A percentile compares a stretch with the other conserved stretches of the same genome.
These are phyloP conservation scores for Mustela nigripes DNA, from an alignment of 2,113 vertebrate species.

Conservation along the genomic window DNA sequence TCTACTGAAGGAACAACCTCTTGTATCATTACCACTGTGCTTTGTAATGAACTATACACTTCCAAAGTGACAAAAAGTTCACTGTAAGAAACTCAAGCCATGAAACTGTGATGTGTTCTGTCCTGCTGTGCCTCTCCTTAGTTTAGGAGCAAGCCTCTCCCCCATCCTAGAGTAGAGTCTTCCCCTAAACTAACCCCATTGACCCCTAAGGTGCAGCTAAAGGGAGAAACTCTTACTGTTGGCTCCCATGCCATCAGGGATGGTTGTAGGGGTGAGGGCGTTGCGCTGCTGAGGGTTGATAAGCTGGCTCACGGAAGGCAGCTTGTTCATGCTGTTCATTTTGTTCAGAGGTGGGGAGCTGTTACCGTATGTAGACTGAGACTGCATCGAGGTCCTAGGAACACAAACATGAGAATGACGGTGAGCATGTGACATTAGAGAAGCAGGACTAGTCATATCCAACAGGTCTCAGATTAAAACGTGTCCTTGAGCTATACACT, in stretches of 20 bases:
- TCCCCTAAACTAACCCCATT: background rate
- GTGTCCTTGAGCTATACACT: background rate
- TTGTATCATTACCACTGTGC: background rate
- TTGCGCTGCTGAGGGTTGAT: conserved; percentile 99
- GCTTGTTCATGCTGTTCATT: conserved; percentile 96
- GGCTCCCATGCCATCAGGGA: conserved; percentile 94
- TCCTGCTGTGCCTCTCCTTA: background rate
- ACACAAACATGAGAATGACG: conserved; percentile 70
- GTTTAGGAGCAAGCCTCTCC: background rate
- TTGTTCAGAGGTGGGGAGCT: conserved; percentile 95
- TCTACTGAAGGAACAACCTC: background rate
- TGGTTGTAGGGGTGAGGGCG: conserved; percentile 95
- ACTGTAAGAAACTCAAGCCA: background rate
- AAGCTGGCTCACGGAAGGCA: conserved; percentile 99
- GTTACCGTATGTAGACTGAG: conserved; percentile 93
- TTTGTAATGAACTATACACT: background rate
- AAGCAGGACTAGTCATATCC: background rate
- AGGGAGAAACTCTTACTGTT: conserved; percentile 93
- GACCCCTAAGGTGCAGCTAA: background rate
- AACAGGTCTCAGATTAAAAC: background rate
- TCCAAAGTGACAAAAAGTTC: background rate
- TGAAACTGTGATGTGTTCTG: background rate
- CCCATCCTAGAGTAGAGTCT: background rate
- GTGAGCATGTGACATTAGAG: background rate
- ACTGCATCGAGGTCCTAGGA: conserved; percentile 94